Conservation (phyloP, 2,797 vertebrate genomes). For the Sebastes wilsoni region DNA sequence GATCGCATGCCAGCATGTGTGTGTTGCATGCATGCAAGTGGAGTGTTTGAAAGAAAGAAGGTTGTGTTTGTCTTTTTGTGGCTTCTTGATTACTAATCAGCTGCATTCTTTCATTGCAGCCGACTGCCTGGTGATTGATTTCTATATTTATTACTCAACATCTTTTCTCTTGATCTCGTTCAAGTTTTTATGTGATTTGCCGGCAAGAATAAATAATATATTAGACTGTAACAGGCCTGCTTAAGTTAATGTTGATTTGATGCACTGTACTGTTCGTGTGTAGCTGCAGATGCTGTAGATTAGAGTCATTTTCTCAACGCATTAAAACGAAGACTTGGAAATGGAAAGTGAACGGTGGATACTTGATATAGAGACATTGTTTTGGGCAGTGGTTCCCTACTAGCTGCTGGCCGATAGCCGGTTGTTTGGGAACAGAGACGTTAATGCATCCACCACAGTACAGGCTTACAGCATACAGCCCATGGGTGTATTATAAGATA, state of each 20-base stretch:
- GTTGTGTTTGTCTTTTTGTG: neutral
- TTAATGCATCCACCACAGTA: too few relatives aligned
- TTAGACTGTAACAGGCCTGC: conserved; percentile 20
- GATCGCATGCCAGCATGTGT: conserved; percentile 53
- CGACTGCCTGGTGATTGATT: conserved; percentile 30
- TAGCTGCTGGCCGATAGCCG: too few relatives aligned
- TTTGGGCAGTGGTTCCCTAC: neutral
- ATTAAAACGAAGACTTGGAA: neutral
- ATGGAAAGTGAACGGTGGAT: neutral
- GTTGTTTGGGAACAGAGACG: too few relatives aligned
- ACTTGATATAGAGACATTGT: neutral
- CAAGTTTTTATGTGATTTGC: conserved; percentile 25
- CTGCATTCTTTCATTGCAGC: conserved; percentile 30
- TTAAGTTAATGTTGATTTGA: conserved; percentile 28
- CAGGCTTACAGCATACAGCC: too few relatives aligned
- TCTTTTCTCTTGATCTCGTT: conserved; percentile 30
- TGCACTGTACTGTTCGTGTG: conserved; percentile 11
- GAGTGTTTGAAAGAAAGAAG: neutral
- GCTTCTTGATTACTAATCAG: conserved; percentile 35
- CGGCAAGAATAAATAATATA: conserved; percentile 51
- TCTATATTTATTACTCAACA: conserved; percentile 21
- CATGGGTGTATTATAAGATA: too few relatives aligned
- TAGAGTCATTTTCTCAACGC: conserved; percentile 11
- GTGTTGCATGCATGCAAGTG: conserved; percentile 36
- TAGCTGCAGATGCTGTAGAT: conserved; percentile 1